Percentiles rank a stretch among this genome's conserved stretches.
phyloP scores from a whole-genome alignment of 2,113 vertebrate genomes.

The Microtus pennsylvanicus region DNA sequence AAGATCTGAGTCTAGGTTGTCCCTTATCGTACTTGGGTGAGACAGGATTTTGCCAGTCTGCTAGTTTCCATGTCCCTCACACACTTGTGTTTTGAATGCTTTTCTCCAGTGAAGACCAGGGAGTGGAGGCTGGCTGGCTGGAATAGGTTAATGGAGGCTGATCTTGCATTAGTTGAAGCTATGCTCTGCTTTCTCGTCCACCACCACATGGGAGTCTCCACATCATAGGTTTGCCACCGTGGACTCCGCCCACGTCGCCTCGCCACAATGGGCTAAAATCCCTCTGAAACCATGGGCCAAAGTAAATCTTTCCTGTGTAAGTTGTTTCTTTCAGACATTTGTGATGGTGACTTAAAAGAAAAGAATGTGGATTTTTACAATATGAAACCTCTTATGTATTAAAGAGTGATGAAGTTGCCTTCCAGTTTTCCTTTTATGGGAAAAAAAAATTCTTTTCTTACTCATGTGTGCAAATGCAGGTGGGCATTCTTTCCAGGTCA shows the following conservation, averaged over 20 bases:
- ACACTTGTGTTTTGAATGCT: background rate
- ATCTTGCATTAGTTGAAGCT: background rate
- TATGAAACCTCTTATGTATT: background rate
- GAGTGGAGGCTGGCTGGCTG: background rate
- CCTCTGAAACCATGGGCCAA: background rate
- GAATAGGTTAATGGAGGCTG: background rate
- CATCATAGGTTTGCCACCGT: background rate
- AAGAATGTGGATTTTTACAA: background rate
- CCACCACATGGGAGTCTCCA: background rate
- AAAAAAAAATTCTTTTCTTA: background rate
- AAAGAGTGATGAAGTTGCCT: constrained; percentile 10
- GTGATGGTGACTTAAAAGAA: background rate
- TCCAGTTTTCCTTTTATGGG: background rate
- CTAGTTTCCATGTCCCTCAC: background rate
- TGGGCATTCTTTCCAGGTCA: background rate
- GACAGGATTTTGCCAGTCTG: background rate
- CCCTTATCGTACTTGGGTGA: background rate
- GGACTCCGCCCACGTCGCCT: background rate
- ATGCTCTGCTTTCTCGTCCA: background rate
- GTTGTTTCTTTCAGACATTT: background rate
- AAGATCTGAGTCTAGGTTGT: background rate
- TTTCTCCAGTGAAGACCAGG: background rate
- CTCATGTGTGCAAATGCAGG: background rate
- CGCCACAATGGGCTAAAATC: background rate
- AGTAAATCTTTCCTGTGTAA: background rate